Conservation (phyloP, 2,888 invertebrate species). For the Acanthosepion esculentum region DNA sequence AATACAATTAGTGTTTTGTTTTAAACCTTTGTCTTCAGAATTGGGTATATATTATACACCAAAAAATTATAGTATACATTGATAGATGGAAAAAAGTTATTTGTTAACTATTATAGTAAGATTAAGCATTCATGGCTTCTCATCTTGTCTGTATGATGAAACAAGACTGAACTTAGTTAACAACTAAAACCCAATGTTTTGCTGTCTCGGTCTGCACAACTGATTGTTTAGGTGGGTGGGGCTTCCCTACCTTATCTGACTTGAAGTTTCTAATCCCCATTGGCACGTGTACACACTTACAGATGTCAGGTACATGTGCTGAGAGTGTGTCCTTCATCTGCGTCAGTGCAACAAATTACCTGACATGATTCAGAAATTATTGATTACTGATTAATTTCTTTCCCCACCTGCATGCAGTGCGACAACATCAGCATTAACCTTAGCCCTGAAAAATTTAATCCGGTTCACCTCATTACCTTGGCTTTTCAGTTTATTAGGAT, state of each 20-base stretch:
- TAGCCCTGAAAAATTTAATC: constrained; percentile 20
- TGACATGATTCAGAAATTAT: constrained; percentile 5
- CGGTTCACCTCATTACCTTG: background rate
- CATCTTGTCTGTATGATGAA: background rate
- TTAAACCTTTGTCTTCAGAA: too few relatives aligned
- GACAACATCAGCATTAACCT: background rate
- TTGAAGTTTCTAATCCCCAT: background rate
- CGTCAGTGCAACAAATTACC: background rate
- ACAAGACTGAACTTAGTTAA: background rate
- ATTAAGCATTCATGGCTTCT: background rate
- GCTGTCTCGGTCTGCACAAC: background rate
- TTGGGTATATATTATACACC: too few relatives aligned
- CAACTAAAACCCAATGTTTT: background rate
- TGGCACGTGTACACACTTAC: background rate
- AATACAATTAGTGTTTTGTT: too few relatives aligned
- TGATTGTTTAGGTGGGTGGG: too few relatives aligned
- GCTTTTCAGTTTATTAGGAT: background rate
- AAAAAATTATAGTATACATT: too few relatives aligned
- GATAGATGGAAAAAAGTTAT: too few relatives aligned
- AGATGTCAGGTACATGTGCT: background rate
- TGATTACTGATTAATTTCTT: background rate
- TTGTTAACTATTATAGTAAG: too few relatives aligned
- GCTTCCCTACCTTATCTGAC: background rate
- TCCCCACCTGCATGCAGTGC: background rate
- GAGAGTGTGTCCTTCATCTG: background rate